These are phyloP conservation scores for Squalus acanthias DNA, from an alignment of 2,797 vertebrate genomes.

Conservation along the genomic window DNA sequence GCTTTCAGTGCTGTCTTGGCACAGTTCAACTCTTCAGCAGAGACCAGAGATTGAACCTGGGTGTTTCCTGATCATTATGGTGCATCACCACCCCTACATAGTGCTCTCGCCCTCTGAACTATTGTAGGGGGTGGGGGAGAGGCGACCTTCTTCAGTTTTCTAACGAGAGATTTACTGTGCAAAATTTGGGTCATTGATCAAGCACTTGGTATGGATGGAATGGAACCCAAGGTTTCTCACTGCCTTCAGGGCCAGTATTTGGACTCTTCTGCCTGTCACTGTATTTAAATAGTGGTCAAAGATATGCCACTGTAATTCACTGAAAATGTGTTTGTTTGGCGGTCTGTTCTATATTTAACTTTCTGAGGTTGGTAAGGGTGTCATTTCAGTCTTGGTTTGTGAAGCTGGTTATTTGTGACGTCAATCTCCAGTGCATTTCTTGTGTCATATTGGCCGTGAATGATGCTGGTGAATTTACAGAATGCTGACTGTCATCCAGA, in stretches of 20 bases:
- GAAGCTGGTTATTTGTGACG: neutral
- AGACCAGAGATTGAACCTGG: neutral
- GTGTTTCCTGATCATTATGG: neutral
- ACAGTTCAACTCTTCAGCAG: neutral
- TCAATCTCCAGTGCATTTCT: neutral
- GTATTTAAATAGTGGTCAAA: neutral
- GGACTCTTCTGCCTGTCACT: neutral
- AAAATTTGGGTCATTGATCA: neutral
- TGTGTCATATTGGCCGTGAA: neutral
- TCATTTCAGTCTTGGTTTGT: neutral
- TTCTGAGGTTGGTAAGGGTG: neutral
- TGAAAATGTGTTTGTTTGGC: neutral
- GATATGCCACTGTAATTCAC: neutral
- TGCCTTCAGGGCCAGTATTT: neutral
- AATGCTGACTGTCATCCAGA: neutral
- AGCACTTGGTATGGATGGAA: neutral
- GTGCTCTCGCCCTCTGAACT: neutral
- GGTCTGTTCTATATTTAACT: neutral
- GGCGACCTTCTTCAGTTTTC: neutral
- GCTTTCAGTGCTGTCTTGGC: neutral
- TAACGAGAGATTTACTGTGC: neutral
- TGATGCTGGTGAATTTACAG: neutral
- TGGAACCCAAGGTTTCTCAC: neutral
- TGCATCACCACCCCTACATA: neutral
- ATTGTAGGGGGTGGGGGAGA: neutral